A percentile compares a stretch with the other conserved stretches of the same genome.
These are phyloP conservation scores for Melopsittacus undulatus DNA, from an alignment of 2,797 vertebrate genomes.

Conservation along the genomic window DNA sequence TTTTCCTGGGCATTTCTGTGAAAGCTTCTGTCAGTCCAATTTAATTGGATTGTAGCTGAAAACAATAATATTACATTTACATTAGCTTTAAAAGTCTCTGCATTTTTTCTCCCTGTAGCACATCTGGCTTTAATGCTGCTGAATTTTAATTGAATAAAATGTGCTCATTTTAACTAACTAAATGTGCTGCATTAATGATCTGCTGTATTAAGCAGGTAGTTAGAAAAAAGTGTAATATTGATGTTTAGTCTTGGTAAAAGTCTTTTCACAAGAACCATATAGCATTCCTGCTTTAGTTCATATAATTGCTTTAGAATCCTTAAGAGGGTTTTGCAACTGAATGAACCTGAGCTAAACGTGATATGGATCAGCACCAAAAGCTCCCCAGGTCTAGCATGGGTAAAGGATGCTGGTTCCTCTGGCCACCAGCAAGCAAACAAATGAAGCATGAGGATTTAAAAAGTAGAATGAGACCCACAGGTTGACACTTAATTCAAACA, in stretches of 20 bases:
- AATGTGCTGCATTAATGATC: neutral
- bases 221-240: neutral
- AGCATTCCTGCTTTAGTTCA: neutral
- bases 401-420: neutral
- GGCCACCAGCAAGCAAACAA: neutral
- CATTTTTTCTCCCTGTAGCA: neutral
- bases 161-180: slow-evolving; percentile 16
- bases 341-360: neutral
- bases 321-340: neutral
- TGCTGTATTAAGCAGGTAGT: neutral
- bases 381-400: accelerated
- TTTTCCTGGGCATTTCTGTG: neutral
- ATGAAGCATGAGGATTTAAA: neutral
- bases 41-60: slow-evolving; percentile 14
- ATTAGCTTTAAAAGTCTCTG: neutral
- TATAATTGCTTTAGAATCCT: neutral
- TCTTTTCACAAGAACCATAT: neutral
- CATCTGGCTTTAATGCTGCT: slow-evolving; percentile 17
- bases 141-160: slow-evolving; percentile 6
- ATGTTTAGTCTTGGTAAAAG: slow-evolving; percentile 5
- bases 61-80: slow-evolving; percentile 30
- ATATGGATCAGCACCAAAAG: neutral
- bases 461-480: neutral
- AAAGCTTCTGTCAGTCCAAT: neutral
- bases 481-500: neutral